phyloP scores from a whole-genome alignment of 2,113 vertebrate genomes.

The Columbina picui region DNA sequence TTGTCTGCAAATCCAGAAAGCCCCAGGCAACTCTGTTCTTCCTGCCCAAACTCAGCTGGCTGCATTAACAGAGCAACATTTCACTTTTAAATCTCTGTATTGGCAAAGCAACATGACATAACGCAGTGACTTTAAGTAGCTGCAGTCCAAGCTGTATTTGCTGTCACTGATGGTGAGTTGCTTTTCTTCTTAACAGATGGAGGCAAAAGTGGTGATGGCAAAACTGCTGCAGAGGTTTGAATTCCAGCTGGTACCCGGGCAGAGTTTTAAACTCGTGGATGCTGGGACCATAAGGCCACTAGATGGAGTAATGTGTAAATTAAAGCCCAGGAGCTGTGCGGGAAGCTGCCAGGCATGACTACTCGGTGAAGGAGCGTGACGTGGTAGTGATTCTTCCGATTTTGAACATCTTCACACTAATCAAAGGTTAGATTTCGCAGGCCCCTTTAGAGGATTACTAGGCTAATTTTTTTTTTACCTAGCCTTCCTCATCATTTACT shows the following conservation, averaged over 20 bases:
- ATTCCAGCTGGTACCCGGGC: conserved; percentile 81
- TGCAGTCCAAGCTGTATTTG: not conserved
- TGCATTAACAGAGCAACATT: not conserved
- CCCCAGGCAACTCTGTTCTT: not conserved
- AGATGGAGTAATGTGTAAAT: conserved; percentile 84
- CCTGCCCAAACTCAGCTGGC: not conserved
- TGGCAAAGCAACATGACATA: not conserved
- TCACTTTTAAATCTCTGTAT: not conserved
- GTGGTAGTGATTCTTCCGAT: not conserved
- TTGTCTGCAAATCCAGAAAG: not conserved
- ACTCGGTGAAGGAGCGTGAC: fast-evolving
- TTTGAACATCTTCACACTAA: not conserved
- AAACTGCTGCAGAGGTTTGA: conserved; percentile 92
- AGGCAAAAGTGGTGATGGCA: conserved; percentile 91
- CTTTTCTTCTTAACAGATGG: conserved; percentile 81
- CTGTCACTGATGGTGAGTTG: not conserved
- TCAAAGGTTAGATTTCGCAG: not conserved
- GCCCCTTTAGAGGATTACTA: not conserved
- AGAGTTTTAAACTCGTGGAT: conserved; percentile 84
- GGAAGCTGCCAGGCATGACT: not conserved
- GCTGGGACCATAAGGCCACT: conserved; percentile 79
- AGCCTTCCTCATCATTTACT: not conserved
- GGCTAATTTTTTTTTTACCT: not conserved
- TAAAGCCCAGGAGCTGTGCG: conserved; percentile 71
- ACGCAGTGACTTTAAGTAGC: not conserved